These are phyloP conservation scores for Prunella himalayana DNA, from an alignment of 2,113 vertebrate species.

Conservation along the genomic window DNA sequence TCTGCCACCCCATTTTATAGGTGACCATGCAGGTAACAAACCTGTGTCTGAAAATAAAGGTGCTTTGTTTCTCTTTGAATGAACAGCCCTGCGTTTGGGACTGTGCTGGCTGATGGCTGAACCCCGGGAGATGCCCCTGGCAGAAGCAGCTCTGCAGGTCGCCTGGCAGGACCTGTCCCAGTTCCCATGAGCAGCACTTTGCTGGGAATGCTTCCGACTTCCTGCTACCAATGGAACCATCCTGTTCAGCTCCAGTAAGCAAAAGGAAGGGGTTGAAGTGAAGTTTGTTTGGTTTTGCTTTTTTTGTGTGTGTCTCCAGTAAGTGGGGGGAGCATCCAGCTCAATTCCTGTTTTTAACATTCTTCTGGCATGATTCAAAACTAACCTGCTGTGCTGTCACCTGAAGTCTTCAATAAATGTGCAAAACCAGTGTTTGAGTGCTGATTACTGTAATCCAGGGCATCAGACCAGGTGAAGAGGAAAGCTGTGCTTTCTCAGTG, in stretches of 20 bases:
- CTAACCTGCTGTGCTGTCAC: background rate
- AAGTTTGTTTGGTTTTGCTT: background rate
- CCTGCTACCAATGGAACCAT: background rate
- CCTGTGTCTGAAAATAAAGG: background rate
- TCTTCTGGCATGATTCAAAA: constrained; percentile 2
- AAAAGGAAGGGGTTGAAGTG: background rate
- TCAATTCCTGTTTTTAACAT: constrained; percentile 3
- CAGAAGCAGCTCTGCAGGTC: background rate
- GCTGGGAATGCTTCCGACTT: background rate
- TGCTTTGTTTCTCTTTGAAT: background rate
- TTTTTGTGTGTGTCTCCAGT: background rate
- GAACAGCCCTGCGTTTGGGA: background rate
- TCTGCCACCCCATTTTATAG: background rate
- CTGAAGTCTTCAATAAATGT: constrained; percentile 42
- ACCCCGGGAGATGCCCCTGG: background rate
- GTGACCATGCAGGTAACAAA: fast-evolving
- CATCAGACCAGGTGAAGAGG: background rate
- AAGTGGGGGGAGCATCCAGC: background rate
- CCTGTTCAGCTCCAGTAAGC: background rate
- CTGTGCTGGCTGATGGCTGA: background rate
- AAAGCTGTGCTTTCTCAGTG: background rate
- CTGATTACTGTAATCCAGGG: background rate
- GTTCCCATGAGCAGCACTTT: background rate
- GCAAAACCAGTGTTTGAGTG: constrained; percentile 1
- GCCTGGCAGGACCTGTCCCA: background rate